These are phyloP conservation scores for Scaptomyza cyrtandrae DNA, from an alignment of 2,888 invertebrate genomes.

Conservation along the genomic window DNA sequence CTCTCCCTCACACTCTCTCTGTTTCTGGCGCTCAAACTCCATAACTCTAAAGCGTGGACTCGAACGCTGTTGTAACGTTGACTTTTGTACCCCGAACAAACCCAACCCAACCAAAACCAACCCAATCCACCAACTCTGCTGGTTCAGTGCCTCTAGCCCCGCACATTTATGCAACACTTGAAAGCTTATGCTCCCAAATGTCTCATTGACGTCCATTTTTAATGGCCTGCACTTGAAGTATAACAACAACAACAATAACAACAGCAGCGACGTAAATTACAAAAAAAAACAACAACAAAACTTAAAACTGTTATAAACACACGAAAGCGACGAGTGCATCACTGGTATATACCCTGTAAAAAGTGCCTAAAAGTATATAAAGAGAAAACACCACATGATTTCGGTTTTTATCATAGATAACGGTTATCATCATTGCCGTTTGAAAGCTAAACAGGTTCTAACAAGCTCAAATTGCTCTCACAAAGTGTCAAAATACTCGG, in stretches of 20 bases:
- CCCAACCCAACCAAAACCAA: background rate
- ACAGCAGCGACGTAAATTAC: constrained; percentile 27
- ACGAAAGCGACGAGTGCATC: background rate
- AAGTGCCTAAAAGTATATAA: background rate
- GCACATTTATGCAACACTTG: constrained; percentile 35
- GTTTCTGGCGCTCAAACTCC: no score
- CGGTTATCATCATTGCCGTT: no score
- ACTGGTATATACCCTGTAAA: constrained; percentile 3
- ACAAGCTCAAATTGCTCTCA: no score
- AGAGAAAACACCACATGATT: background rate
- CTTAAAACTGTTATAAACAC: constrained; percentile 33
- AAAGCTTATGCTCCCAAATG: constrained; percentile 67
- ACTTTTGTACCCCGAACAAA: constrained; percentile 11
- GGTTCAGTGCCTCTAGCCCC: constrained; percentile 5
- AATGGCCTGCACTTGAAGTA: constrained; percentile 65
- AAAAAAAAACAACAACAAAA: constrained; percentile 33
- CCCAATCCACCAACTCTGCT: constrained; percentile 3
- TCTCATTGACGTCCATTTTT: constrained; percentile 76
- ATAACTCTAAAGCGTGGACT: no score
- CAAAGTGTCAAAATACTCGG: no score
- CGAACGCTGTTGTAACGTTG: constrained; percentile 16
- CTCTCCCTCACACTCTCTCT: background rate
- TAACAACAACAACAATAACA: constrained; percentile 19
- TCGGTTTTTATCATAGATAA: no score
- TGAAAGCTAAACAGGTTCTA: no score